Evolutionary conservation across 2,888 invertebrate species (phyloP).

Genomic region (Folsomia manolachei): DNA sequence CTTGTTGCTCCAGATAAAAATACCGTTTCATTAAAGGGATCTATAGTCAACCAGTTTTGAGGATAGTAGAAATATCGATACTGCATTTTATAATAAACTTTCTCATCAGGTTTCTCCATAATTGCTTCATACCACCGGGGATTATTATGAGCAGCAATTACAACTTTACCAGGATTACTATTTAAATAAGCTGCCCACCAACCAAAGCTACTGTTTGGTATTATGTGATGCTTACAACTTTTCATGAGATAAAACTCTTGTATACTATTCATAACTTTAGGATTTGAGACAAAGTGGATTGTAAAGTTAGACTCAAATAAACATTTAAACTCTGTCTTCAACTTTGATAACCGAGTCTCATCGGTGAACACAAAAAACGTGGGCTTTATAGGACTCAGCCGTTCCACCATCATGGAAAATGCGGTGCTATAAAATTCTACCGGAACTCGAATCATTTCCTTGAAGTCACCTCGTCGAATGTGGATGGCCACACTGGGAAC

Average conservation of each 20-base stretch:
- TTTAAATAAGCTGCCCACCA: conserved; percentile 37
- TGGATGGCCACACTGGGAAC: conserved; percentile 32
- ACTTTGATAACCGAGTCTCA: conserved; percentile 4
- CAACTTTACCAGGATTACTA: conserved; percentile 20
- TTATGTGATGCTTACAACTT: conserved; percentile 24
- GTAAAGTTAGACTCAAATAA: not conserved
- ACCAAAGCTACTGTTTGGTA: conserved; percentile 28
- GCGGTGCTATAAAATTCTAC: conserved; percentile 17
- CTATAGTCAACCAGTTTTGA: not conserved
- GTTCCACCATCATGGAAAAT: conserved; percentile 10
- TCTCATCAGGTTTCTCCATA: not conserved
- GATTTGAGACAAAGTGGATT: not conserved
- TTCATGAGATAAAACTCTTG: conserved; percentile 34
- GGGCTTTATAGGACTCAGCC: not conserved
- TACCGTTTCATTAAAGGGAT: not conserved
- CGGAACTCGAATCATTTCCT: not conserved
- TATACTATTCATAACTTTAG: conserved; percentile 2
- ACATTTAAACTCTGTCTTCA: conserved; percentile 11
- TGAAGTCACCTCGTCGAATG: conserved; percentile 32
- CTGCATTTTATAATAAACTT: not conserved
- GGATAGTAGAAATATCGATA: not conserved
- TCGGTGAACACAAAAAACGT: conserved; percentile 33
- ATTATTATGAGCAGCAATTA: conserved; percentile 22
- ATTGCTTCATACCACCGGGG: not conserved
- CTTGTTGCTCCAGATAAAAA: too few species aligned